Percentiles rank a stretch among this genome's conserved stretches.
Conservation (phyloP, 2,113 vertebrate species). For the Nothocercus julius region DNA sequence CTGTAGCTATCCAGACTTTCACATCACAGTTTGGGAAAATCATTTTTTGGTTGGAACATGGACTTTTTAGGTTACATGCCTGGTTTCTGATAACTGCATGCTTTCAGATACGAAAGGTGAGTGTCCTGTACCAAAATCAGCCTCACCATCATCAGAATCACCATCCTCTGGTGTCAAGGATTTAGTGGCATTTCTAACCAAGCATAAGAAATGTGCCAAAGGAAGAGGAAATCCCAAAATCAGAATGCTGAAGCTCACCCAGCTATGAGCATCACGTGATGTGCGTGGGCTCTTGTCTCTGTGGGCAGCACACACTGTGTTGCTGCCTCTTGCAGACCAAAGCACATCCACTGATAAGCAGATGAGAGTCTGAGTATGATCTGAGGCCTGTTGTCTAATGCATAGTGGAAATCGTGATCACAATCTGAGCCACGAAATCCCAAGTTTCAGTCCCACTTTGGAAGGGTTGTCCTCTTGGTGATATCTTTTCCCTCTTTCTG, state of each 20-base stretch:
- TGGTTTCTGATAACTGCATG: neutral
- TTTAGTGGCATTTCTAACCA: neutral
- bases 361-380: neutral
- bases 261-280: neutral
- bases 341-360: no score
- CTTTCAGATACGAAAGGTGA: neutral
- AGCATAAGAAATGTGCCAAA: neutral
- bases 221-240: neutral
- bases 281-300: neutral
- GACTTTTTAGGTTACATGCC: neutral
- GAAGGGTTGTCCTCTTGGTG: neutral
- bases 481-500: neutral
- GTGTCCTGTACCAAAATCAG: neutral
- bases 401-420: neutral
- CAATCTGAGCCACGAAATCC: neutral
- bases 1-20: neutral
- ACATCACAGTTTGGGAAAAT: neutral
- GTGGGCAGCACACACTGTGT: no score
- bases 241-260: neutral
- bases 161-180: neutral
- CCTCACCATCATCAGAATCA: neutral
- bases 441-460: neutral
- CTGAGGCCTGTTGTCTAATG: neutral
- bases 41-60: neutral
- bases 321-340: neutral